A percentile compares a stretch with the other conserved stretches of the same genome.
Evolutionary conservation across 2,113 vertebrate species (phyloP).

Genomic region (Tapirus terrestris): DNA sequence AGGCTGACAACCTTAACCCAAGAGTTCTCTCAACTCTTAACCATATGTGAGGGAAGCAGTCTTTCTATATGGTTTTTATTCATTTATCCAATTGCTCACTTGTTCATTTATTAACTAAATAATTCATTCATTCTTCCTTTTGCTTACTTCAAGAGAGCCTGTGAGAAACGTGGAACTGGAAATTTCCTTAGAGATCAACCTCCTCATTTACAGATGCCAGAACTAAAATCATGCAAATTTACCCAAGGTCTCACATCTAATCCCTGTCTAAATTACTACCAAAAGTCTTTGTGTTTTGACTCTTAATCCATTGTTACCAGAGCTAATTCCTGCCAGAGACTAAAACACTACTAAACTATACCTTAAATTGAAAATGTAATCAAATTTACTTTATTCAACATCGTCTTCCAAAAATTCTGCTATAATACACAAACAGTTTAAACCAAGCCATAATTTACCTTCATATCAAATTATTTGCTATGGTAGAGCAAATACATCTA

Average conservation of each 20-base stretch:
- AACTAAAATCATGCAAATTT: not conserved
- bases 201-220: not conserved
- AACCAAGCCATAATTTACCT: not conserved
- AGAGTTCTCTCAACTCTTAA: not conserved
- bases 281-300: not conserved
- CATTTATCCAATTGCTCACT: not conserved
- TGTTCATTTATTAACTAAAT: not conserved
- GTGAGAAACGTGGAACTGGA: not conserved
- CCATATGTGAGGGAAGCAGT: not conserved
- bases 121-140: not conserved
- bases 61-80: not conserved
- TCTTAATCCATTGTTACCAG: not conserved
- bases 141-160: not conserved
- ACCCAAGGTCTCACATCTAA: not conserved
- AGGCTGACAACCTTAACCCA: not conserved
- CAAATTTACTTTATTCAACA: not conserved
- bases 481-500: not conserved
- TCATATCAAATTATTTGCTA: not conserved
- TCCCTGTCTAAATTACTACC: not conserved
- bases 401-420: not conserved
- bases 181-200: not conserved
- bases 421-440: not conserved
- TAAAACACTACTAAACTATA: not conserved
- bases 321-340: not conserved
- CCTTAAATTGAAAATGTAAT: not conserved